Evolutionary conservation across 2,797 vertebrate species (phyloP).

Genomic region (Manis javanica): DNA sequence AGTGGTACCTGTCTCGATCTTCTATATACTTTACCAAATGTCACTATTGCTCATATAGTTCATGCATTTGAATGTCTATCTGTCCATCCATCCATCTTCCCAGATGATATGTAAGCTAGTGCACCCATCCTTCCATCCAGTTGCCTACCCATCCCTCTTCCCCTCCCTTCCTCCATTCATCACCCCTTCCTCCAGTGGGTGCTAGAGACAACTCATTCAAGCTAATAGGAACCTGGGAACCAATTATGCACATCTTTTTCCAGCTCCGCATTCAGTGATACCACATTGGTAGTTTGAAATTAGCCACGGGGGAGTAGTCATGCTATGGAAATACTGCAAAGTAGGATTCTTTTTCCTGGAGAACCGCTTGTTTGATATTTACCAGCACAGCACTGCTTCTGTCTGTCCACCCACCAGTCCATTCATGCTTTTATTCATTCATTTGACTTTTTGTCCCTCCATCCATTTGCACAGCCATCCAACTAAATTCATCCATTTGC

Average conservation of each 20-base stretch:
- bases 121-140: background rate
- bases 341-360: background rate
- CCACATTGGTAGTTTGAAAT: background rate
- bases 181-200: background rate
- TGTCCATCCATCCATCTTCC: background rate
- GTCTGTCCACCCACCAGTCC: background rate
- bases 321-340: background rate
- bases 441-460: background rate
- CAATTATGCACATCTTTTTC: background rate
- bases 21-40: background rate
- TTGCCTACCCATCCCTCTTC: accelerated
- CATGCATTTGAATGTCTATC: background rate
- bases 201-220: background rate
- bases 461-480: background rate
- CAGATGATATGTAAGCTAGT: background rate
- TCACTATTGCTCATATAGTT: background rate
- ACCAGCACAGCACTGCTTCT: background rate
- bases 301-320: background rate
- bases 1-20: background rate
- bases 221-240: background rate
- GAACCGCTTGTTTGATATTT: background rate
- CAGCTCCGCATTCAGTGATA: background rate
- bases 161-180: accelerated
- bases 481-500: background rate
- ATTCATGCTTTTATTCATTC: background rate